phyloP scores from a whole-genome alignment of 2,797 vertebrate species.

The Cheirogaleus major region DNA sequence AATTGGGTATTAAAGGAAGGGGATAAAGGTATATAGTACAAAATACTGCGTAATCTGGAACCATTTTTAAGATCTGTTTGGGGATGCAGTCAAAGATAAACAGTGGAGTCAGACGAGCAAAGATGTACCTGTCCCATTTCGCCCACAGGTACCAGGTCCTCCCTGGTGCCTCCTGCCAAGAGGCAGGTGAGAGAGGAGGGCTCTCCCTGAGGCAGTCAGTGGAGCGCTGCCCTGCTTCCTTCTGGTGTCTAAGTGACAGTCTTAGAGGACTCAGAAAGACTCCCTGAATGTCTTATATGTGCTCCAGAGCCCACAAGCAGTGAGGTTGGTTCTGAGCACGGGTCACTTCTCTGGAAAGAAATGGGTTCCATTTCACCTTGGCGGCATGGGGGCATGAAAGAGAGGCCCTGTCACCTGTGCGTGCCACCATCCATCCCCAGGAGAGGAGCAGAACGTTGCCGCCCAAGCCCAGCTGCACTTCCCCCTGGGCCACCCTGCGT shows the following conservation, averaged over 20 bases:
- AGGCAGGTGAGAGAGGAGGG: not conserved
- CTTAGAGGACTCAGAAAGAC: not conserved
- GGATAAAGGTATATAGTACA: not conserved
- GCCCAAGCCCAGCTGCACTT: not conserved
- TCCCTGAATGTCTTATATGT: not conserved
- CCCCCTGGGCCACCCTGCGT: not conserved
- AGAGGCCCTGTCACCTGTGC: not conserved
- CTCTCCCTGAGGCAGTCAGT: not conserved
- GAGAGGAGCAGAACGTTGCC: not conserved
- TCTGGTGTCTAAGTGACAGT: not conserved
- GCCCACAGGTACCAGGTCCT: not conserved
- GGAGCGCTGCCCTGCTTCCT: not conserved
- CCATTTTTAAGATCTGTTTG: not conserved
- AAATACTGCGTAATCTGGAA: not conserved
- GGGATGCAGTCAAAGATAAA: not conserved
- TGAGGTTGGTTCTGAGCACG: not conserved
- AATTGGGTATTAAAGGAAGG: not conserved
- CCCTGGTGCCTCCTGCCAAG: not conserved
- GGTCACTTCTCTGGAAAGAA: not conserved
- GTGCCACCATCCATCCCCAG: rapidly evolving
- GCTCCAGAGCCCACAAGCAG: not conserved
- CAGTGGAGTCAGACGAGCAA: not conserved
- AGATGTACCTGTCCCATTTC: not conserved
- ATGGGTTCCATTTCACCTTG: not conserved
- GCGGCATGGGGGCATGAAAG: too few species aligned